phyloP scores from a whole-genome alignment of 2,888 invertebrate species.

The Netelia inedita region DNA sequence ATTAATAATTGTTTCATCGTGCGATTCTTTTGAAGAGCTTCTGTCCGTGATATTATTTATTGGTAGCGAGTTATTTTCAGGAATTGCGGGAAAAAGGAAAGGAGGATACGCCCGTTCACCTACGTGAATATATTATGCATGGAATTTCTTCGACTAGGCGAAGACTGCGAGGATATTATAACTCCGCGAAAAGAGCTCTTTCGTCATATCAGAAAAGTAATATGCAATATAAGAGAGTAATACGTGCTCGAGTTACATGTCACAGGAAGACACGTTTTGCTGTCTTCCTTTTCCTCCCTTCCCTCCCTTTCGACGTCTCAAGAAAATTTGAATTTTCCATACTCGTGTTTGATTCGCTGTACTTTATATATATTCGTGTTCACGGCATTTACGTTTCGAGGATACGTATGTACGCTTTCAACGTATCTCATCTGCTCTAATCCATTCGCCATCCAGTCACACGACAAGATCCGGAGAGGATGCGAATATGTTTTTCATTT shows the following conservation, averaged over 20 bases:
- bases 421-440: constrained; percentile 21
- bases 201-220: constrained; percentile 34
- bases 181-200: neutral
- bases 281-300: neutral
- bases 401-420: constrained; percentile 6
- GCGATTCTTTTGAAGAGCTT: too few relatives aligned
- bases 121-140: neutral
- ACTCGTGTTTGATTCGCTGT: constrained; percentile 11
- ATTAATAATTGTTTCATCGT: too few relatives aligned
- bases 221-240: constrained; percentile 33
- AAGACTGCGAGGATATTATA: constrained; percentile 20
- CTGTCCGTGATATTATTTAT: neutral
- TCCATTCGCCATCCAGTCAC: constrained; percentile 22
- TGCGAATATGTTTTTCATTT: constrained; percentile 4
- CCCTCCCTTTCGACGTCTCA: neutral
- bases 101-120: neutral
- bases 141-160: neutral
- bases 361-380: neutral
- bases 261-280: constrained; percentile 19
- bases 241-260: constrained; percentile 49
- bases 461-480: neutral
- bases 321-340: constrained; percentile 26
- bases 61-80: neutral
- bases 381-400: neutral
- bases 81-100: neutral